Percentiles rank a stretch among this genome's conserved stretches.
Conservation (phyloP, 2,888 invertebrate genomes). For the Drosophila monieri region DNA sequence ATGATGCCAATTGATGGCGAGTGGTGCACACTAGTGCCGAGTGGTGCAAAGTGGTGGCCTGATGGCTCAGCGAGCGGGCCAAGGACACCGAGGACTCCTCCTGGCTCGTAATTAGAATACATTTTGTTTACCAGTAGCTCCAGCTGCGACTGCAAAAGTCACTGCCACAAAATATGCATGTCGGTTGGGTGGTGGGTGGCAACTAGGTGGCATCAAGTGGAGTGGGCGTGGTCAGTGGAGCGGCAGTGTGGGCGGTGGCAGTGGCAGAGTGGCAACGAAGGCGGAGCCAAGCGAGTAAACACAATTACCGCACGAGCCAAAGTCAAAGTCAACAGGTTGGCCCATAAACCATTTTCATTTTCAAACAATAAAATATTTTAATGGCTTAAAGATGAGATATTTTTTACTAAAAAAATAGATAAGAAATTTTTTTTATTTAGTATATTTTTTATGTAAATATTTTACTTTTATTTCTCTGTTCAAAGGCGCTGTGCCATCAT, state of each 20-base stretch:
- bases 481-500: too few species aligned
- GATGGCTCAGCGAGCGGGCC: constrained; percentile 12
- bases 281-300: background rate
- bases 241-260: background rate
- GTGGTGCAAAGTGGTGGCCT: constrained; percentile 4
- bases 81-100: constrained; percentile 13
- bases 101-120: constrained; percentile 39
- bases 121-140: constrained; percentile 36
- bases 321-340: constrained; percentile 2
- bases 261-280: background rate
- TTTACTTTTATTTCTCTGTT: background rate
- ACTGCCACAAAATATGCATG: constrained; percentile 15
- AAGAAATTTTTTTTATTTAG: too few species aligned
- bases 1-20: constrained; percentile 43
- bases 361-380: background rate
- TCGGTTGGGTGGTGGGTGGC: constrained; percentile 1
- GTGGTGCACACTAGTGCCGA: constrained; percentile 14
- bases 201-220: background rate
- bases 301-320: background rate
- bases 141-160: constrained; percentile 24
- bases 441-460: background rate
- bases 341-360: background rate
- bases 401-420: too few species aligned
- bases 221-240: background rate
- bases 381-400: background rate